Percentiles rank a stretch among this genome's conserved stretches.
These are phyloP conservation scores for Cephus runcator DNA, from an alignment of 2,888 invertebrate species.

Conservation along the genomic window DNA sequence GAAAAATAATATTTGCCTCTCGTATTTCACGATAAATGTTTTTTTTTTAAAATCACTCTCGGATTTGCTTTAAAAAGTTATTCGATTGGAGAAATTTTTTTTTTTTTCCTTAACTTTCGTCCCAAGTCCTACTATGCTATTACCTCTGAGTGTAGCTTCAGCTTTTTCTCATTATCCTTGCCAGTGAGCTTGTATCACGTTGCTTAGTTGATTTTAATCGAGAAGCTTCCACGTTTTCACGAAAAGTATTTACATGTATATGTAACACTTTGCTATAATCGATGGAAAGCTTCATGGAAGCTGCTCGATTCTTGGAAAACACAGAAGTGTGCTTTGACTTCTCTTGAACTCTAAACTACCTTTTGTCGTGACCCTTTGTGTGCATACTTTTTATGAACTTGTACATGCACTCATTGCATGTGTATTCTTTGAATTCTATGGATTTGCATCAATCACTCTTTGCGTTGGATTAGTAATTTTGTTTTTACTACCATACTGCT, in stretches of 20 bases:
- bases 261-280: background rate
- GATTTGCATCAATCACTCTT: background rate
- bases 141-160: background rate
- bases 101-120: background rate
- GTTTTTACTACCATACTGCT: background rate
- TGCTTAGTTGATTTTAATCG: background rate
- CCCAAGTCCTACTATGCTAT: background rate
- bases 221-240: background rate
- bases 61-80: background rate
- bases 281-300: background rate
- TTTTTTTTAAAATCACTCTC: background rate
- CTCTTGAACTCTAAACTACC: background rate
- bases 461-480: background rate
- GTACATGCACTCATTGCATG: background rate
- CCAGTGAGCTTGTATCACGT: background rate
- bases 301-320: background rate
- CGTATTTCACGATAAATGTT: background rate
- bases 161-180: background rate
- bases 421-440: background rate
- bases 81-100: background rate
- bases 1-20: background rate
- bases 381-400: background rate
- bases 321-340: background rate
- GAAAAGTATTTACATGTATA: background rate
- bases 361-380: background rate